Evolutionary conservation across 1,140 invertebrate genomes (phyloP).

Genomic region (Magallana ariakensis): DNA sequence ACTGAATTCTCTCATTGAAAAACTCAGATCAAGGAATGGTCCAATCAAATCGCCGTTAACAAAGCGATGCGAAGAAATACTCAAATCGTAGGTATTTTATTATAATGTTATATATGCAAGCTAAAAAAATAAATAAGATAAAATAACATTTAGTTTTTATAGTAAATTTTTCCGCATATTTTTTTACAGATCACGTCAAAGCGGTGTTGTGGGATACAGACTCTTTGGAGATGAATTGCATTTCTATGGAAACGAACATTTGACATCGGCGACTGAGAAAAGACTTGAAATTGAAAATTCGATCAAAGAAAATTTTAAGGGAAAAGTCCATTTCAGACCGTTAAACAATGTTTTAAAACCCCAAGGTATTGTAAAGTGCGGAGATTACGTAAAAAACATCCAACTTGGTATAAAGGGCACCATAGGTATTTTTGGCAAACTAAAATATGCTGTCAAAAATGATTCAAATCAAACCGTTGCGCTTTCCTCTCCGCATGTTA

Average conservation of each 20-base stretch:
- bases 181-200: neutral
- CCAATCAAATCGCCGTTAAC: no score
- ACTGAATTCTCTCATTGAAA: no score
- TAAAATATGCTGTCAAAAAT: neutral
- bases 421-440: neutral
- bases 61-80: no score
- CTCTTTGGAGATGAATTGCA: neutral
- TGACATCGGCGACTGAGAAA: neutral
- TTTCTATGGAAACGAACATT: neutral
- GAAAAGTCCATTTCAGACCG: neutral
- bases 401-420: neutral
- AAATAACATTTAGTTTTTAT: no score
- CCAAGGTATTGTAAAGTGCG: neutral
- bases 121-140: no score
- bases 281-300: neutral
- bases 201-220: neutral
- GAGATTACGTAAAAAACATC: neutral
- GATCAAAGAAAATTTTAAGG: neutral
- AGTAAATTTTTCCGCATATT: no score
- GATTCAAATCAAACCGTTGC: neutral
- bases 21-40: no score
- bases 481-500: neutral
- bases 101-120: no score
- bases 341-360: neutral
- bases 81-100: no score